Conservation (phyloP, 92 coral and sea anemone genomes). For the Heteractis magnifica region DNA sequence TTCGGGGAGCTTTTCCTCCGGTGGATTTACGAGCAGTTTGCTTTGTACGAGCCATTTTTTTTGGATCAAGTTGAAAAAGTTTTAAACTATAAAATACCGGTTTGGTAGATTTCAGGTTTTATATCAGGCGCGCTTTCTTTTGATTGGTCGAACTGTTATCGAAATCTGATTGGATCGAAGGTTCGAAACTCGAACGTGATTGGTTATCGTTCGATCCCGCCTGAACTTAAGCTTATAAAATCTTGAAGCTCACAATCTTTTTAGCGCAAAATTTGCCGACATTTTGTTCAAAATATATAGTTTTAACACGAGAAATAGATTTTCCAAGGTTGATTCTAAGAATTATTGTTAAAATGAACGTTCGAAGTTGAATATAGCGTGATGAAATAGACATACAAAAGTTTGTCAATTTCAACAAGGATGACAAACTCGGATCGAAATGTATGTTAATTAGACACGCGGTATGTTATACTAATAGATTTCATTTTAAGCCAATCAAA, state of each 20-base stretch:
- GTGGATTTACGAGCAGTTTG: constrained; percentile 86
- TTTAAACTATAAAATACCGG: background rate
- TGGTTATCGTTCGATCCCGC: constrained; percentile 33
- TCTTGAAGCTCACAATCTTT: background rate
- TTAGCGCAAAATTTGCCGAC: background rate
- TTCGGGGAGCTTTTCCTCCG: constrained; percentile 94
- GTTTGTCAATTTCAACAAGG: background rate
- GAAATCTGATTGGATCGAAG: constrained; percentile 7
- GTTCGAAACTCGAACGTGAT: constrained; percentile 6
- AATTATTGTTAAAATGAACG: background rate
- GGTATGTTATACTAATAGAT: background rate
- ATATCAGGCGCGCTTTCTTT: constrained; percentile 22
- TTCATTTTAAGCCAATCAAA: background rate
- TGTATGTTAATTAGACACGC: constrained; percentile 1
- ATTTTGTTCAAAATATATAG: background rate
- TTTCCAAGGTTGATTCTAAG: background rate
- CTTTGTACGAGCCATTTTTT: constrained; percentile 75
- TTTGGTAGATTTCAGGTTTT: background rate
- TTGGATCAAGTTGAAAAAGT: background rate
- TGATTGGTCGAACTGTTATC: background rate
- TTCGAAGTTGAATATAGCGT: background rate
- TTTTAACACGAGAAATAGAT: background rate
- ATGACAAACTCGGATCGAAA: constrained; percentile 3
- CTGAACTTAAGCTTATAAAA: constrained; percentile 14
- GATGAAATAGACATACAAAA: background rate